Evolutionary conservation across 2,888 invertebrate genomes (phyloP), one percentile per base, ranked within the genome.

Genomic region (Harmothoe impar): DNA sequence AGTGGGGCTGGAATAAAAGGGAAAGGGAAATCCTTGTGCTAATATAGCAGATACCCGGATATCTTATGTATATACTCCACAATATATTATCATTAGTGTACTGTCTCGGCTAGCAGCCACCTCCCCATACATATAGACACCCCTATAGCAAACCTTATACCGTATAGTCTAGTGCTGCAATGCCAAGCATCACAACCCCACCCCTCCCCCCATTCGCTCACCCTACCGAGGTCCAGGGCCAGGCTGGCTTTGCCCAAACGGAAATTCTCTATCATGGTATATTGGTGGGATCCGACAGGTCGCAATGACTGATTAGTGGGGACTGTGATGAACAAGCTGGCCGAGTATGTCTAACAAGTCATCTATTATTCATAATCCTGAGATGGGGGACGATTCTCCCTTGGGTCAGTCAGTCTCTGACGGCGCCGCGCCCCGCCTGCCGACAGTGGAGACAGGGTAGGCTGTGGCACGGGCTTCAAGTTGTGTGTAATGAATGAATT

Each of bases 261-360:
- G 81, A 81, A 81, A 33, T 43, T 81, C 81, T 81, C 81, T 43
- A 81, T 35, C 81, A 35, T 81, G 81, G 81, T 81, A 81, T 81
- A 81, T 81, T 43, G 81, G 81, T 20, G 15, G 81, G 43, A 20
- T 12, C 81, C 5, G 81, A 81, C 81, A 81, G 43, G 23, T 33
- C 35, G 81, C 81, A 81, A 81, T 81, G 81, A 81, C 81, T 81
- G 81, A 81, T 81, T 81, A 81, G 81, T 35, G 35, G 43, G 33
- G 81, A 81, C 81, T 33, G 81, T 81, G 81, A 81, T 81, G 81
- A 81, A 81, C 81, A 81, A 3, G 81, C 35, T 20, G n/a, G 35
- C 35, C 23, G 81, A 81, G 35, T 81, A 81, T 43, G 81, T 81
- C 81, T 81, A 81, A 81, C 81, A 81, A 17, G 81, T 12, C 43